Percentiles rank a stretch among this genome's conserved stretches.
phyloP scores from a whole-genome alignment of 1,140 invertebrate species.

The Heterodera carotae region DNA sequence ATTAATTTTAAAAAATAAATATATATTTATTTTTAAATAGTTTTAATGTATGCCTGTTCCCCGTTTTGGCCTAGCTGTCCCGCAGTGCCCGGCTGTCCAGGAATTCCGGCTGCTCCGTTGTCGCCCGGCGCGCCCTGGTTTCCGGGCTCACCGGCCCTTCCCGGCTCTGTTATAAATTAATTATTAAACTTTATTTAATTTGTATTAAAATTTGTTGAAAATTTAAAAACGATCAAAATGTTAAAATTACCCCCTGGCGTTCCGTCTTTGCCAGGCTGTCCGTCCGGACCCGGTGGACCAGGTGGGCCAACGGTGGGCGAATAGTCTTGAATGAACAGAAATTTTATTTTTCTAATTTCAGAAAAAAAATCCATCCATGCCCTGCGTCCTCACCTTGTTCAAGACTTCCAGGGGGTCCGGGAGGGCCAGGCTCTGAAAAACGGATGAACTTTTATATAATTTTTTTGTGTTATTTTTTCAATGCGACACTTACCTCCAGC shows the following conservation, averaged over 20 bases:
- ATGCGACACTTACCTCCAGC: neutral
- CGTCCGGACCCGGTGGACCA: slow-evolving; percentile 34
- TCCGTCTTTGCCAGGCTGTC: slow-evolving; percentile 14
- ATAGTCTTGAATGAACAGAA: slow-evolving; percentile 2
- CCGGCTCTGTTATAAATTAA: neutral
- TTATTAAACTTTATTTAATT: too few relatives aligned
- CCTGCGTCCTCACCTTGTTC: slow-evolving; percentile 5
- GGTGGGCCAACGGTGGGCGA: slow-evolving; percentile 42
- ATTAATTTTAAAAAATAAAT: neutral
- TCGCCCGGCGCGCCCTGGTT: neutral
- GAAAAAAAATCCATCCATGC: neutral
- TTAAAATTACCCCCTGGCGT: neutral
- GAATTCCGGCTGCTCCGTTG: slow-evolving; percentile 14
- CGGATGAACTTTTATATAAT: neutral
- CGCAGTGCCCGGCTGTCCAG: slow-evolving; percentile 31
- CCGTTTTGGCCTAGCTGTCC: slow-evolving; percentile 30
- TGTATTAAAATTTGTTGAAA: too few relatives aligned
- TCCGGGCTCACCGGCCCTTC: neutral
- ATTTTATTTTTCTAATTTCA: slow-evolving; percentile 10
- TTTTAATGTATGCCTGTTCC: neutral
- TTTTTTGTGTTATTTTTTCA: too few relatives aligned
- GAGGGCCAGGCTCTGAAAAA: slow-evolving; percentile 12
- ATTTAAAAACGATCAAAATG: neutral
- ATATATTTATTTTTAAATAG: neutral
- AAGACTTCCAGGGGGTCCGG: slow-evolving; percentile 9